These are phyloP conservation scores for Ophion slaviceki DNA, from an alignment of 2,888 invertebrate species.

Conservation along the genomic window DNA sequence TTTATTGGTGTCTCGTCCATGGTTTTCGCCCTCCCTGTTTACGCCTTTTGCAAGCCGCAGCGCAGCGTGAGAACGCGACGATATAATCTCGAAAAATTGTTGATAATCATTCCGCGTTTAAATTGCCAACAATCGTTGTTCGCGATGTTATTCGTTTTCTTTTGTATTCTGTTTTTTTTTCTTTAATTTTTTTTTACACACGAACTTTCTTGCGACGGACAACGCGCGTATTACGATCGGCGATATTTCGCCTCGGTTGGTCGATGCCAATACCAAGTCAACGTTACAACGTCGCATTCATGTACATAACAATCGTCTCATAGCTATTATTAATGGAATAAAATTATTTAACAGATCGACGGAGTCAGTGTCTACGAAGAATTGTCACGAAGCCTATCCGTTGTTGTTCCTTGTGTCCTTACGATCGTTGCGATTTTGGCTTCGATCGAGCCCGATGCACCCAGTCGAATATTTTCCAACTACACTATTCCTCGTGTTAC, in stretches of 20 bases:
- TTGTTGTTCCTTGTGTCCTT: background rate
- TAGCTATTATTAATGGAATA: conserved; percentile 77
- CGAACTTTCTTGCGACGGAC: conserved; percentile 7
- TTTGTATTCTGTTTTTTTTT: background rate
- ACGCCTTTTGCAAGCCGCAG: background rate
- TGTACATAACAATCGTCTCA: conserved; percentile 80
- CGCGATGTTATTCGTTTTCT: conserved; percentile 35
- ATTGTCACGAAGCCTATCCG: background rate
- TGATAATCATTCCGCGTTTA: conserved; percentile 65
- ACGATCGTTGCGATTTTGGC: too few relatives aligned
- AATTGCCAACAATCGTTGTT: conserved; percentile 59
- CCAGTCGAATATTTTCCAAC: background rate
- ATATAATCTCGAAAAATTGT: conserved; percentile 42
- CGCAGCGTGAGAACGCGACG: conserved; percentile 28
- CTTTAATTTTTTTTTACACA: background rate
- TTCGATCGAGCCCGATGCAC: too few relatives aligned
- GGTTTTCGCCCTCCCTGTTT: conserved; percentile 4
- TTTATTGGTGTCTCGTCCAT: conserved; percentile 55
- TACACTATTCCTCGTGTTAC: background rate
- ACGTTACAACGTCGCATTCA: conserved; percentile 70
- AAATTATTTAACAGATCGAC: conserved; percentile 75
- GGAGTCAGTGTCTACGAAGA: conserved; percentile 15
- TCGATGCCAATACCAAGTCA: conserved; percentile 37
- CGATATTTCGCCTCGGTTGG: conserved; percentile 56
- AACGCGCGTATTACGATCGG: conserved; percentile 39